A percentile compares a stretch with the other conserved stretches of the same genome.
These are phyloP conservation scores for Danaus plexippus DNA, from an alignment of 1,140 invertebrate genomes.

Conservation along the genomic window DNA sequence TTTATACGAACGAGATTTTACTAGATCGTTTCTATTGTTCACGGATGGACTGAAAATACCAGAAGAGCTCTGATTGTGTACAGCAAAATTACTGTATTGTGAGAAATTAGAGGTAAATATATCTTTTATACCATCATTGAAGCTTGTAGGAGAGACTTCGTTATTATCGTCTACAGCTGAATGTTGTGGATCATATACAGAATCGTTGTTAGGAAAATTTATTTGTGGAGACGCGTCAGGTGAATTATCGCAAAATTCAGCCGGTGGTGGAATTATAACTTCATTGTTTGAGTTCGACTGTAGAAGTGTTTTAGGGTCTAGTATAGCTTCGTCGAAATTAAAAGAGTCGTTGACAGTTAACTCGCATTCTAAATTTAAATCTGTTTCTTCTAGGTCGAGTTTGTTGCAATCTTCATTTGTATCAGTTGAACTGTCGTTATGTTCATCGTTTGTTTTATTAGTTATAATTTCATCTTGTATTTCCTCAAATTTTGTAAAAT, in stretches of 20 bases:
- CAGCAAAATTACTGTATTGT: too few relatives aligned
- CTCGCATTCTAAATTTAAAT: too few relatives aligned
- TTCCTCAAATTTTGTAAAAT: neutral
- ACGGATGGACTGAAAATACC: too few relatives aligned
- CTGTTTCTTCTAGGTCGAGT: slow-evolving; percentile 5
- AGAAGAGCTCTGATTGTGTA: too few relatives aligned
- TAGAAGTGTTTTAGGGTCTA: slow-evolving; percentile 52
- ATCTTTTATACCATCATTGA: too few relatives aligned
- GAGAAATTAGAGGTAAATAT: too few relatives aligned
- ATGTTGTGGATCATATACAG: too few relatives aligned
- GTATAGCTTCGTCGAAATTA: slow-evolving; percentile 31
- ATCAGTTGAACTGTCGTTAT: slow-evolving; percentile 2
- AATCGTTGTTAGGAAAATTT: slow-evolving; percentile 3
- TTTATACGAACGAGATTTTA: slow-evolving; percentile 7
- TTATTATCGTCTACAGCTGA: too few relatives aligned
- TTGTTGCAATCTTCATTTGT: neutral
- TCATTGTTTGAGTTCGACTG: slow-evolving; percentile 21
- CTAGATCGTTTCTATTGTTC: too few relatives aligned
- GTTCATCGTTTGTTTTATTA: neutral
- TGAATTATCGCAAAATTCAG: slow-evolving; percentile 37
- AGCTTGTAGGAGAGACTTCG: too few relatives aligned
- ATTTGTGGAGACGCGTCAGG: slow-evolving; percentile 7
- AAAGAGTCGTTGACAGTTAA: neutral
- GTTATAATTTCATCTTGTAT: neutral
- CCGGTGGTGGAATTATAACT: slow-evolving; percentile 43